phyloP scores from a whole-genome alignment of 2,888 invertebrate genomes.

The Amphipoea oculea region DNA sequence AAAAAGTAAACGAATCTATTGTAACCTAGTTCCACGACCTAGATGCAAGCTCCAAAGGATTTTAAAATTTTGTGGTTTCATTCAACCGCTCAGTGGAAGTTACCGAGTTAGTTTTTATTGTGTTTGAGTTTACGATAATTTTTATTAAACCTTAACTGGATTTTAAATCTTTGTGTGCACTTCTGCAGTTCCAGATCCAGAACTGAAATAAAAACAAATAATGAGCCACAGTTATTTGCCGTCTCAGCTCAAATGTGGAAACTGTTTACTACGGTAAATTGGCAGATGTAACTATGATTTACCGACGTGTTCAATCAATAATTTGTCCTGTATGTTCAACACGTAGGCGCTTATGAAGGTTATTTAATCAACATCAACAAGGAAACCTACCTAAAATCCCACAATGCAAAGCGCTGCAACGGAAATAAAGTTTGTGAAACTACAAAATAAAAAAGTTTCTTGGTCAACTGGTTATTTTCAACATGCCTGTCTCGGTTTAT shows the following conservation, averaged over 20 bases:
- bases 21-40: constrained; percentile 27
- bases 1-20: constrained; percentile 26
- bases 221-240: neutral
- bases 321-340: neutral
- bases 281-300: neutral
- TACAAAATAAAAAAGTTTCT: constrained; percentile 8
- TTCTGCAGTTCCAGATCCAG: neutral
- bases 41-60: constrained; percentile 14
- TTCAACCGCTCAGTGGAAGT: neutral
- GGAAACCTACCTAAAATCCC: neutral
- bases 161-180: constrained; percentile 7
- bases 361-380: neutral
- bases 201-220: neutral
- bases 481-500: constrained; percentile 13
- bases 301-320: neutral
- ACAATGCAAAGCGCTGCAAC: neutral
- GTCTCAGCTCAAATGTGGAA: neutral
- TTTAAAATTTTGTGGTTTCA: constrained; percentile 22
- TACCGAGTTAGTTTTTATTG: constrained; percentile 17
- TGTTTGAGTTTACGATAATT: constrained; percentile 13
- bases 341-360: neutral
- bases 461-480: constrained; percentile 22
- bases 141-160: neutral
- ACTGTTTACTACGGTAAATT: neutral
- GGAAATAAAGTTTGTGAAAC: neutral